Evolutionary conservation across 2,797 vertebrate species (phyloP).

Genomic region (Ambastaia sidthimunki): DNA sequence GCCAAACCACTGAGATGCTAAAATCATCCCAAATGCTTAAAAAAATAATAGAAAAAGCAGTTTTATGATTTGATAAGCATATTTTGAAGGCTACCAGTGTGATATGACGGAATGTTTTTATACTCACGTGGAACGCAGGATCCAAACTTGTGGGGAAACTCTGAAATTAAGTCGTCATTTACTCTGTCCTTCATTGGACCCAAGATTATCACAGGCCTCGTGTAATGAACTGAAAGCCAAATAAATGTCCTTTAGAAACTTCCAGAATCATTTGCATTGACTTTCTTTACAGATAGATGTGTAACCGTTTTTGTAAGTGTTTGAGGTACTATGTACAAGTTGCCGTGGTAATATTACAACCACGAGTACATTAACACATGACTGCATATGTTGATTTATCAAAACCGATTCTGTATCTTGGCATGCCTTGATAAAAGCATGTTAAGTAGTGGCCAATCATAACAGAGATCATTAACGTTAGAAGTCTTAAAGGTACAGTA

Average conservation of each 20-base stretch:
- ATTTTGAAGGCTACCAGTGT: background rate
- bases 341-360: too few relatives aligned
- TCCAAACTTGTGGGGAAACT: slow-evolving; percentile 98
- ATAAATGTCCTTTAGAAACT: slow-evolving; percentile 10
- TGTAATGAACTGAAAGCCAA: slow-evolving; percentile 88
- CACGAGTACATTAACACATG: too few relatives aligned
- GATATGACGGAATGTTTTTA: background rate
- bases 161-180: slow-evolving; percentile 98
- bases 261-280: background rate
- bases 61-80: background rate
- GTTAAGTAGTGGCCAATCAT: background rate
- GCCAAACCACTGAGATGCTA: slow-evolving; percentile 2
- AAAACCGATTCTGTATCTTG: background rate
- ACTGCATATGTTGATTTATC: too few relatives aligned
- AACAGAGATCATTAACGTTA: background rate
- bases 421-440: background rate
- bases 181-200: slow-evolving; percentile 96
- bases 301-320: background rate
- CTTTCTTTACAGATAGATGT: background rate
- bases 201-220: slow-evolving; percentile 96
- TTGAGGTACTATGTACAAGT: background rate
- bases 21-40: background rate
- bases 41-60: background rate
- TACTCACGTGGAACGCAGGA: slow-evolving; percentile 98
- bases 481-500: background rate